Base-by-base conservation (phyloP, 2,888 invertebrate genomes). In the Drosophila mayaguana region DNA sequence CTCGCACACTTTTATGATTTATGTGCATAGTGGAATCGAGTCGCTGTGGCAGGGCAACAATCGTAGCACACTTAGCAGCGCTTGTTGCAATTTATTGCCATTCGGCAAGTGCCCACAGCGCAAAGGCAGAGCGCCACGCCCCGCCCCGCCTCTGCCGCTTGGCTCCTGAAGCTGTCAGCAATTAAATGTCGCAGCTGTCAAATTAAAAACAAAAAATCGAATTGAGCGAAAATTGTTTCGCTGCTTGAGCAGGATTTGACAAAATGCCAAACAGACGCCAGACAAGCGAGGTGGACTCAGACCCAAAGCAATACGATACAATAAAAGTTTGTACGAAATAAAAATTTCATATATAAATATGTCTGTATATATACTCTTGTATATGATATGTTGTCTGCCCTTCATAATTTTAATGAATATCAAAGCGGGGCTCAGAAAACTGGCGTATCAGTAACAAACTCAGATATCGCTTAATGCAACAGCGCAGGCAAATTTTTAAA, bases 161-260 rank as follows among this genome's bases (percentile, higher is more conserved):
- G 22, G 28, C 42, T 40, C 20, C 48, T 25, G 45, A 59, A 56
- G 59, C 65, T 79, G 82, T 75, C 88, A 79, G 66, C 88, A 84
- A 84, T 82, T 79, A 70, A 84, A 72, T 68, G 75, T 75, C 81
- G 66, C 81, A 70, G 54, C 78, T 82, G 87, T 81, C 81, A 75
- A 81, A 82, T 79, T 79, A 82, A 72, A 69, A 69, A 34, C 45
- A 60, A 38, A 67, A 65, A 67, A 62, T 59, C 50, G 59, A 67
- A 74, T 78, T 64, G 28, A 74, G 51, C 45, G 34, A 63, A 83
- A 68, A 69, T 81, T 78, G 77, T 80, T 82, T 70, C 40, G 65
- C 63, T 54, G 63, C 57, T 75, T 66, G 71, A 45, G 42, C 22
- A 61, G 54, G 42, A 53, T 56, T 68, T 77, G 66, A 72, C 59